Percentiles rank a stretch among this genome's conserved stretches.
Conservation (phyloP, 2,113 vertebrate species). For the Argyrosomus japonicus region DNA sequence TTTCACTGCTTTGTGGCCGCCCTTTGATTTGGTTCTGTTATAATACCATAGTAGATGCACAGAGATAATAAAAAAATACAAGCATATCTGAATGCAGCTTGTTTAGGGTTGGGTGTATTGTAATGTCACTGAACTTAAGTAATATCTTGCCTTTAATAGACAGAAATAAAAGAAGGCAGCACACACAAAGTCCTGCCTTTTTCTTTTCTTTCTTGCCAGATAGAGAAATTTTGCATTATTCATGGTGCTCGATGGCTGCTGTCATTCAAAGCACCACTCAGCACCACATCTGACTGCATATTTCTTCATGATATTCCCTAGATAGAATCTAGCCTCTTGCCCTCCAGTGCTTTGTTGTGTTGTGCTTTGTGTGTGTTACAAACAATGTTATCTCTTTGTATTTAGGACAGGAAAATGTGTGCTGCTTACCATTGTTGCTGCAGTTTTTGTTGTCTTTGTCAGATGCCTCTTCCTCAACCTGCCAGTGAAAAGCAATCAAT, state of each 20-base stretch:
- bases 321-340: conserved; percentile 22
- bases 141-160: background rate
- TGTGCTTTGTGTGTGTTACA: background rate
- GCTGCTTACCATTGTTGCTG: conserved; percentile 83
- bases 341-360: background rate
- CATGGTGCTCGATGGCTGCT: conserved; percentile 28
- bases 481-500: conserved; percentile 35
- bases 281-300: conserved; percentile 37
- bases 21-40: conserved; percentile 6
- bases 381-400: background rate
- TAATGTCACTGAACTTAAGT: conserved; percentile 13
- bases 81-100: background rate
- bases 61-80: conserved; percentile 16
- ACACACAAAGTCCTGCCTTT: conserved; percentile 39
- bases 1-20: background rate
- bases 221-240: conserved; percentile 52
- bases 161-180: background rate
- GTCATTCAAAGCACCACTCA: conserved; percentile 35
- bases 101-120: background rate
- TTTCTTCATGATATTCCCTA: conserved; percentile 10
- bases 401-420: background rate
- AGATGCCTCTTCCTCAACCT: conserved; percentile 89
- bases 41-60: background rate
- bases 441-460: conserved; percentile 91
- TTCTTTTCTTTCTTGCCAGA: conserved; percentile 49